phyloP scores from a whole-genome alignment of 2,113 vertebrate species.

The Hippocampus abdominalis region DNA sequence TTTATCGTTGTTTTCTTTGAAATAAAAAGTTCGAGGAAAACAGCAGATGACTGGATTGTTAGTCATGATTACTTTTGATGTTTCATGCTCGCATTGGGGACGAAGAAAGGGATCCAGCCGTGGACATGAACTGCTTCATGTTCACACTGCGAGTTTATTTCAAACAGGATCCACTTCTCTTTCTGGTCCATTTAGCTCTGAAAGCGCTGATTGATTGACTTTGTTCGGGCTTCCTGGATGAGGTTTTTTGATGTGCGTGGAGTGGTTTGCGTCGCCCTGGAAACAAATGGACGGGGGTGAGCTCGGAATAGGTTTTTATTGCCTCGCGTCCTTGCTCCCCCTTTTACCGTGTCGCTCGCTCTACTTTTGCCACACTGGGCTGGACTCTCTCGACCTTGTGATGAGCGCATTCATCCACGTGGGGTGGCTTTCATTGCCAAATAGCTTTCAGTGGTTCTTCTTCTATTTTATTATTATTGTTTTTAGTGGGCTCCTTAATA shows the following conservation, averaged over 20 bases:
- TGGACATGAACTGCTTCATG: background rate
- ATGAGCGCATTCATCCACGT: too few relatives aligned
- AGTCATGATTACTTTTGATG: too few relatives aligned
- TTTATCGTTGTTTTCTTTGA: too few relatives aligned
- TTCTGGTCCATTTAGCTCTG: background rate
- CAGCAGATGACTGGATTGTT: too few relatives aligned
- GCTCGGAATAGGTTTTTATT: background rate
- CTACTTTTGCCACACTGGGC: background rate
- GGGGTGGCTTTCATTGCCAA: too few relatives aligned
- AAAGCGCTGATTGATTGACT: background rate
- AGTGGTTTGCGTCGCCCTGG: constrained; percentile 5
- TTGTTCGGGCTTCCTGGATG: background rate
- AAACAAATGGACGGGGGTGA: background rate
- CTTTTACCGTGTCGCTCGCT: background rate
- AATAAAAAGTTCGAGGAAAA: too few relatives aligned
- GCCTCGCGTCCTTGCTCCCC: background rate
- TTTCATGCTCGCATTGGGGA: background rate
- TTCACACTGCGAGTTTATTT: background rate
- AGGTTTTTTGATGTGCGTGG: background rate
- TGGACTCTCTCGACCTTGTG: too few relatives aligned
- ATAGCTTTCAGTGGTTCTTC: too few relatives aligned
- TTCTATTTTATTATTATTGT: too few relatives aligned
- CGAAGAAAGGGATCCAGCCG: background rate
- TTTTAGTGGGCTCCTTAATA: too few relatives aligned
- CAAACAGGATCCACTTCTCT: background rate